Evolutionary conservation across 2,797 vertebrate genomes (phyloP).

Genomic region (Pristis pectinata): DNA sequence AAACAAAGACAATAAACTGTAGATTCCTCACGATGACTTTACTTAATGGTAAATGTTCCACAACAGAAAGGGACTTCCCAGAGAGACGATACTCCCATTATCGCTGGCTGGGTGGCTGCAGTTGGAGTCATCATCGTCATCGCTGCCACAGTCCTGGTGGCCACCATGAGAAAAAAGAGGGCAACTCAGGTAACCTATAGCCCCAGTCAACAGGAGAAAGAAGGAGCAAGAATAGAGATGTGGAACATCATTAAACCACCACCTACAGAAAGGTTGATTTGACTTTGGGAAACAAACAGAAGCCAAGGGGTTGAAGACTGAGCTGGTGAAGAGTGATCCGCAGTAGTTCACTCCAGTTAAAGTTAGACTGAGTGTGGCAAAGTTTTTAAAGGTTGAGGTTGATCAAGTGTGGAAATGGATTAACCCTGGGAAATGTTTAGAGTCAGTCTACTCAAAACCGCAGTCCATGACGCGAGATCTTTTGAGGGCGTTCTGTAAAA

Average conservation of each 20-base stretch:
- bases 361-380: background rate
- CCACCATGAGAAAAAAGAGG: conserved; percentile 53
- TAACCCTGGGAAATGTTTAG: background rate
- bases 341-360: background rate
- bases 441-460: background rate
- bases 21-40: background rate
- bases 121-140: conserved; percentile 47
- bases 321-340: background rate
- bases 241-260: conserved; percentile 59
- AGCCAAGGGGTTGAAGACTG: background rate
- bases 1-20: background rate
- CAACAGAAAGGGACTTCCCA: conserved; percentile 46
- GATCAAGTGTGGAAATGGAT: background rate
- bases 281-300: conserved; percentile 27
- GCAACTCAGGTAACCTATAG: conserved; percentile 59
- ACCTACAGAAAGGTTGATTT: conserved; percentile 54
- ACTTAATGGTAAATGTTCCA: conserved; percentile 44
- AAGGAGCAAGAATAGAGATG: conserved; percentile 55
- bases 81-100: conserved; percentile 44
- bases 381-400: background rate
- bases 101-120: conserved; percentile 49
- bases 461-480: background rate
- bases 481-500: background rate
- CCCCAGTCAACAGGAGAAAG: conserved; percentile 56
- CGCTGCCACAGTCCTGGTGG: conserved; percentile 38